Evolutionary conservation across 2,797 vertebrate species (phyloP), one percentile per base, ranked within the genome.

Genomic region (Tenualosa ilisha): DNA sequence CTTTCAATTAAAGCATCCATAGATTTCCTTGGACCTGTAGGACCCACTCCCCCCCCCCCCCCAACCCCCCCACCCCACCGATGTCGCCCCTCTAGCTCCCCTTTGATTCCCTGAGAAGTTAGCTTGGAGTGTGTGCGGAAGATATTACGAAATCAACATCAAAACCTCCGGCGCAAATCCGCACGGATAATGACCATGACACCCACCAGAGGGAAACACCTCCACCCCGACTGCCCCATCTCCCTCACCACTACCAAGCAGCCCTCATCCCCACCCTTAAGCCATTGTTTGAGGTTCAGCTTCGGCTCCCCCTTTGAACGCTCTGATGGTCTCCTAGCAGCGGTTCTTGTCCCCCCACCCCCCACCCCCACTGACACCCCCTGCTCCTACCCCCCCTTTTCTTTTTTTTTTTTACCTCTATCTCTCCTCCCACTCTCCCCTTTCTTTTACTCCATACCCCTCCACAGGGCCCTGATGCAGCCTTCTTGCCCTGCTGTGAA

Each of bases 241-340:
- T 89, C n/a, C 81, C 91, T 89, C 50, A 26, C 13, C 17, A 22
- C 56, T 56, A 2, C 75, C 63, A 24, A 53, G n/a, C 59, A 11
- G 40, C 51, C 88, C 15, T 63, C 56, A 65, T 61, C 54, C 53
- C 49, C 37, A 85, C 89, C 87, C 91, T 93, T 93, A 92, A 91
- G 85, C 89, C 89, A 89, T 93, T 95, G 91, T 93, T 93, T 93
- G 88, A 93, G 90, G 93, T 93, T 93, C 94, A 92, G 94, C 93
- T 94, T 94, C 86, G 81, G 90, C 91, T 91, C 84, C 89, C 86
- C 89, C 93, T 96, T 96, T 96, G 94, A 96, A 93, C 90, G 89
- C 46, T 82, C 2, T 2, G 88, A 93, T 90, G 90, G 90, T 90
- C 91, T 82, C 85, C 92, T 90, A 90, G 89, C 89, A 90, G 91